Percentiles rank a stretch among this genome's conserved stretches.
These are phyloP conservation scores for Rhegmatorhina hoffmannsi DNA, from an alignment of 2,113 vertebrate genomes.

Conservation along the genomic window DNA sequence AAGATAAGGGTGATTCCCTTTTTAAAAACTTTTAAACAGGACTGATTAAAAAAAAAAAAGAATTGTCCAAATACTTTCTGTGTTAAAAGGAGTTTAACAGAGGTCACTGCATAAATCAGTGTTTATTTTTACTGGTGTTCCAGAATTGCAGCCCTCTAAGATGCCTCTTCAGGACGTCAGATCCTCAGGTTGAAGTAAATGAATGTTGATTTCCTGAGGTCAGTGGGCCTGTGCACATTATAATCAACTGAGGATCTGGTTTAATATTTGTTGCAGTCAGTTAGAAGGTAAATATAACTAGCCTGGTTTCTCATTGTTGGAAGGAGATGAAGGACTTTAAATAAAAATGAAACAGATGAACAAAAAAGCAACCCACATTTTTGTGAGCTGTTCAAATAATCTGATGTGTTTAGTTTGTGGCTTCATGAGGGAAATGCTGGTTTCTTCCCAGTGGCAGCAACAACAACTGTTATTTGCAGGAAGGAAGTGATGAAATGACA, in stretches of 20 bases:
- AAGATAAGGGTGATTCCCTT: background rate
- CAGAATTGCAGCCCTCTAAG: background rate
- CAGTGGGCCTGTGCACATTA: background rate
- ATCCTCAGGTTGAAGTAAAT: background rate
- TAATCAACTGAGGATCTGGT: background rate
- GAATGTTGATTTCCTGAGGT: background rate
- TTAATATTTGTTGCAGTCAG: background rate
- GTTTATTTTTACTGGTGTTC: background rate
- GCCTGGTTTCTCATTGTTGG: background rate
- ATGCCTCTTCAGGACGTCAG: background rate
- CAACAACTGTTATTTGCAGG: background rate
- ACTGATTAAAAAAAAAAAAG: background rate
- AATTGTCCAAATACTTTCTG: background rate
- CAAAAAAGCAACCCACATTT: rapidly evolving
- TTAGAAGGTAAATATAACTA: background rate
- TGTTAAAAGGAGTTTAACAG: background rate
- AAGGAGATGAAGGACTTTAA: background rate
- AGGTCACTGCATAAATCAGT: background rate
- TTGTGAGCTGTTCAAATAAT: background rate
- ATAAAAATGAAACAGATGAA: background rate
- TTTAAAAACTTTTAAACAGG: background rate
- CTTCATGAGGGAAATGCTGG: background rate
- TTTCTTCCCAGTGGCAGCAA: background rate
- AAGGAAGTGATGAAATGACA: conserved; percentile 12
- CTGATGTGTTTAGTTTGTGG: background rate